Percentiles rank a stretch among this genome's conserved stretches.
Conservation (phyloP, 2,888 invertebrate species). For the Orthosia incerta region DNA sequence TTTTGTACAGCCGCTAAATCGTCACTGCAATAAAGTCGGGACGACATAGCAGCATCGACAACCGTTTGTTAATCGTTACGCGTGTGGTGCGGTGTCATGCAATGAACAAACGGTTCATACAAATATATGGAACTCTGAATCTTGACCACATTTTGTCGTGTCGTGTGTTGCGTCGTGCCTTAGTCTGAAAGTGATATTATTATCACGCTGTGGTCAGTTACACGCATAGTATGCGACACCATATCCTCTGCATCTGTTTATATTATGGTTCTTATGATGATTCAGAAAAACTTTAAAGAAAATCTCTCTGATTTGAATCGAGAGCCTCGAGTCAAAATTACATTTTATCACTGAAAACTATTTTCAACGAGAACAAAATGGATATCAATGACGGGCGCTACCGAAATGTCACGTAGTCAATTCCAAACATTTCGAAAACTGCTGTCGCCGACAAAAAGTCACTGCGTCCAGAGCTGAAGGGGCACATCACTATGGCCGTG, state of each 20-base stretch:
- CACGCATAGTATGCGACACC: not conserved
- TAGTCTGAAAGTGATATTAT: no score
- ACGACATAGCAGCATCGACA: no score
- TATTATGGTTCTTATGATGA: not conserved
- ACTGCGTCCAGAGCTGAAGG: not conserved
- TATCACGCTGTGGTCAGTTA: not conserved
- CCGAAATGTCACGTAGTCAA: not conserved
- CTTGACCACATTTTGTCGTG: no score
- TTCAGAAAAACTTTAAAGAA: slow-evolving; percentile 3
- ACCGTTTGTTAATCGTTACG: no score
- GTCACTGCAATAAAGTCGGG: no score
- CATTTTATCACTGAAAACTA: not conserved
- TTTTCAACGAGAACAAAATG: not conserved
- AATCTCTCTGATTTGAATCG: not conserved
- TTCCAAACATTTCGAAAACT: not conserved
- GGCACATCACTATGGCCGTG: slow-evolving; percentile 52
- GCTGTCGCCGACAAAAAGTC: not conserved
- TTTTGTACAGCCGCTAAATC: no score
- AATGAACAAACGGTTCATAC: no score
- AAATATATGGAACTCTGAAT: no score
- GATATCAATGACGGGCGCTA: not conserved
- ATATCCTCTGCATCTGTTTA: not conserved
- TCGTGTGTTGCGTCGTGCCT: no score
- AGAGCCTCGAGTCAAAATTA: not conserved
- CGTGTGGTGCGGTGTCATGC: no score